phyloP scores from a whole-genome alignment of 2,888 invertebrate species.

The Sinodicranocentrus sp. region DNA sequence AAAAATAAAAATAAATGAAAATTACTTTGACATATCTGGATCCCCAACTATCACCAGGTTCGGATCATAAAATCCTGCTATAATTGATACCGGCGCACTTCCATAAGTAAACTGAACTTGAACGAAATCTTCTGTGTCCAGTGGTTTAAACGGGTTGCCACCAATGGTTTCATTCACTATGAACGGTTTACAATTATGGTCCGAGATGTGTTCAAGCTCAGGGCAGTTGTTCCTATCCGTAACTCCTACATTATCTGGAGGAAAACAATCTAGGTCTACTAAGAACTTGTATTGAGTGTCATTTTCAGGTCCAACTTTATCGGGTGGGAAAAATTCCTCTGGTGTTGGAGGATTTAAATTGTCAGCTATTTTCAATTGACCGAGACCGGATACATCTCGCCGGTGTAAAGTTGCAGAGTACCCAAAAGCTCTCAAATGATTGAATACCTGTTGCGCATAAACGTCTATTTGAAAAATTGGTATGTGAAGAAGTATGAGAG shows the following conservation, averaged over 20 bases:
- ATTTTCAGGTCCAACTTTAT: constrained; percentile 10
- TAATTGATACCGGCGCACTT: constrained; percentile 44
- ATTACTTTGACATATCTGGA: constrained; percentile 58
- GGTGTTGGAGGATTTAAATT: constrained; percentile 16
- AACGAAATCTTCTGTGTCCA: constrained; percentile 47
- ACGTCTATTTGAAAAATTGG: constrained; percentile 42
- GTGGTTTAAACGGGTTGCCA: constrained; percentile 13
- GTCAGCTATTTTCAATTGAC: constrained; percentile 9
- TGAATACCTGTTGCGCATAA: constrained; percentile 3
- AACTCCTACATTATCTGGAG: no score
- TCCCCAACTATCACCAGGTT: constrained; percentile 66
- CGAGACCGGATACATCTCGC: constrained; percentile 22
- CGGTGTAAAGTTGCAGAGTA: constrained; percentile 9
- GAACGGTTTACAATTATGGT: constrained; percentile 22
- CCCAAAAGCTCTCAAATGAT: background rate
- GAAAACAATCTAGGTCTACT: no score
- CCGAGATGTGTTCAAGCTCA: constrained; percentile 32
- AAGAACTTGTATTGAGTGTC: constrained; percentile 29
- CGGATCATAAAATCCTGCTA: constrained; percentile 73
- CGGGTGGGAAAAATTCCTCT: constrained; percentile 23
- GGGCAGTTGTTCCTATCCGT: constrained; percentile 24
- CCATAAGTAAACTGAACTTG: constrained; percentile 42
- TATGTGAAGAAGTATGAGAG: constrained; percentile 30
- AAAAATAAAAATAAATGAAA: no score
- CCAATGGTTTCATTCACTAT: background rate